Evolutionary conservation across 2,797 vertebrate genomes (phyloP), one percentile per base, ranked within the genome.

Genomic region (Cynodonichthys magdalenae): DNA sequence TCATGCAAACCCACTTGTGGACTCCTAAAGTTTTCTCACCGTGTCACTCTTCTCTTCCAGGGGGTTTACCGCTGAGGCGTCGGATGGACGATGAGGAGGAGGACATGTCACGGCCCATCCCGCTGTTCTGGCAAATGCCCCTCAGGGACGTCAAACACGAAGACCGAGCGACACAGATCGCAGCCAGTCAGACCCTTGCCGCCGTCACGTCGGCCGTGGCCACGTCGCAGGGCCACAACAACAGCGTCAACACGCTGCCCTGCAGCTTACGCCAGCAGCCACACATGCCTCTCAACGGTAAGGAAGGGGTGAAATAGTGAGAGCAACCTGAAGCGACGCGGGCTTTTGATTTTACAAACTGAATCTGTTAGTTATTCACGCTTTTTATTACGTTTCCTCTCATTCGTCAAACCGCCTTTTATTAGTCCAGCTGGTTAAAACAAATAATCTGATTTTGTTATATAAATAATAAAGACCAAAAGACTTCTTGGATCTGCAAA

Each of bases 41-140:
- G 0, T 83, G 61, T 63, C 17, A 36, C 29, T 53, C 36, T 27
- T 42, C 10, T 50, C 56, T 54, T 74, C 20, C 73, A 91, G 93
- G 91, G 90, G 89, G 59, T 86, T 89, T 89, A 90, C 87, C 90
- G 90, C 89, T 90, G 88, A 92, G 88, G 89, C 85, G 79, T 89
- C 89, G 75, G 84, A 95, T 94, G 94, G 94, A 94, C 81, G 94
- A 95, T 93, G 93, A 94, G 85, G 94, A 94, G 89, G 93, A 93
- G 73, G 94, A 93, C 87, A 92, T 93, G 84, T 89, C 92, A 74
- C 88, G 68, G 80, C 87, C 89, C 71, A 85, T 89, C 83, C 87
- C 90, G 63, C 91, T 77, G 68, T 75, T 74, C 81, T 89, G 89
- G 89, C 86, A 83, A 75, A 81, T 83, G 57, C 70, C 86, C 60